phyloP scores from a whole-genome alignment of 2,113 vertebrate genomes.

The Okapia johnstoni region DNA sequence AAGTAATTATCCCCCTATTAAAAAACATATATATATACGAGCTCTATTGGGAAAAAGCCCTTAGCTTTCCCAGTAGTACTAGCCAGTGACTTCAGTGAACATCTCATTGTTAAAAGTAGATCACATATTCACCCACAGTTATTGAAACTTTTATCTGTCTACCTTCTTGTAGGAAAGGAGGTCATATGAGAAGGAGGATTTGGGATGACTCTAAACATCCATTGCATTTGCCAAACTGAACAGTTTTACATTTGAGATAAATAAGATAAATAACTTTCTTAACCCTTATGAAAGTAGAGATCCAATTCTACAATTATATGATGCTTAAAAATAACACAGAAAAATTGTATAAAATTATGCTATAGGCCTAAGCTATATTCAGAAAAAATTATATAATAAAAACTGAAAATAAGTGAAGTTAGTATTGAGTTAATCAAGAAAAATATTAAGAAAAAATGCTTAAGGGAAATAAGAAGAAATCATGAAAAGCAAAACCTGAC shows the following conservation, averaged over 20 bases:
- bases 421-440: neutral
- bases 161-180: neutral
- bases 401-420: neutral
- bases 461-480: neutral
- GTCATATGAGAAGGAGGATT: neutral
- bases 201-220: neutral
- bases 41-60: neutral
- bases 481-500: neutral
- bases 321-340: neutral
- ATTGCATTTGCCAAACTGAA: neutral
- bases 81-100: neutral
- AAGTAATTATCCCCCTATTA: neutral
- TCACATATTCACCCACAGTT: neutral
- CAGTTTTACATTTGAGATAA: neutral
- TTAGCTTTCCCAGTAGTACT: neutral
- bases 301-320: neutral
- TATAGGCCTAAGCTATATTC: neutral
- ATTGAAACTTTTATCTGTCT: neutral
- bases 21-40: neutral
- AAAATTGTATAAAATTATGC: neutral
- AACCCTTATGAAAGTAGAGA: neutral
- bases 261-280: neutral
- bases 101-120: neutral
- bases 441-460: neutral
- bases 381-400: neutral